These are phyloP conservation scores for Periophthalmus magnuspinnatus DNA, from an alignment of 2,797 vertebrate genomes.

Conservation along the genomic window DNA sequence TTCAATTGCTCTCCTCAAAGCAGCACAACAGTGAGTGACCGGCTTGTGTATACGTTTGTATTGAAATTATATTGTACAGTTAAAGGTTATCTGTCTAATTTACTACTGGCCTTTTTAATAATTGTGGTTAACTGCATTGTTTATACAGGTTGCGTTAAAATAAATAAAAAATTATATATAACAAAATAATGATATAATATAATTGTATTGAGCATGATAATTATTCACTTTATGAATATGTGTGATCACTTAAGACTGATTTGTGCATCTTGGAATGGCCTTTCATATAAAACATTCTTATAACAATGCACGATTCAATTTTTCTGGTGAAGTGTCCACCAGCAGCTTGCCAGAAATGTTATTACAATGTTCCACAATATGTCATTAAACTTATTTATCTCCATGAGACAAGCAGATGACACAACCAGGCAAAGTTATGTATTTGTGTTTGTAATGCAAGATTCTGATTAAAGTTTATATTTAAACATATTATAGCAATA, in stretches of 20 bases:
- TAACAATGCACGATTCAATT: background rate
- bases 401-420: background rate
- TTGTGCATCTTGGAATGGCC: background rate
- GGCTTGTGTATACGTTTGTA: background rate
- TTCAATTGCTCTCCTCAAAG: constrained; percentile 18
- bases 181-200: no score
- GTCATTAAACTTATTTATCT: background rate
- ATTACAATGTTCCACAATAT: no score
- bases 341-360: background rate
- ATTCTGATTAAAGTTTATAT: no score
- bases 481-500: no score
- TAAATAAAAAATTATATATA: no score
- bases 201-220: no score
- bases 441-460: background rate
- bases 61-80: background rate
- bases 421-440: background rate
- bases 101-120: no score
- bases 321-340: background rate
- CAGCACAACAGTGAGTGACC: constrained; percentile 49
- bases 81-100: no score
- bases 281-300: background rate
- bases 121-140: no score
- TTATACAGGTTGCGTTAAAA: no score
- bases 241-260: background rate
- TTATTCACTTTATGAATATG: background rate